Evolutionary conservation across 2,113 vertebrate genomes (phyloP).

Genomic region (Cygnus atratus): DNA sequence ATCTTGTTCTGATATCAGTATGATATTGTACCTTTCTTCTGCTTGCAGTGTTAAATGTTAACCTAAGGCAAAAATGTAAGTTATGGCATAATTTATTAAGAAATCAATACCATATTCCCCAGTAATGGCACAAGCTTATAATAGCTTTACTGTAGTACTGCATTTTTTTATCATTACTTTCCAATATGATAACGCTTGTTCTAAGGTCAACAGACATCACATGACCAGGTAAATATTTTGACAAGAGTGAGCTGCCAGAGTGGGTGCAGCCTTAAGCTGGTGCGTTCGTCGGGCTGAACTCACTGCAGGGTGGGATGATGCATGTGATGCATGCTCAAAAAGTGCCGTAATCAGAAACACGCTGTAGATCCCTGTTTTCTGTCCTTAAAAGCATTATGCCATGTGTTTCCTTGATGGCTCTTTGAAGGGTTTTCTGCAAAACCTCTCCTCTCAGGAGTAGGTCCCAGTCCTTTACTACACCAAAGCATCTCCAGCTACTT

Average conservation of each 20-base stretch:
- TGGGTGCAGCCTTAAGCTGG: not conserved
- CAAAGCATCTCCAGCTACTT: not conserved
- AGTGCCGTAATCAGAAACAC: fast-evolving
- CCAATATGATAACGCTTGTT: slow-evolving; percentile 61
- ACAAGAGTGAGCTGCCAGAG: not conserved
- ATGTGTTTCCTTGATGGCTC: not conserved
- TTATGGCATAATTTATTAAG: slow-evolving; percentile 67
- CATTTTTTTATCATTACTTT: slow-evolving; percentile 65
- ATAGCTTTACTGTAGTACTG: slow-evolving; percentile 51
- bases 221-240: slow-evolving; percentile 3
- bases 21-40: slow-evolving; percentile 4
- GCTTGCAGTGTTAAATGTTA: slow-evolving; percentile 50
- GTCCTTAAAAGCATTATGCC: fast-evolving
- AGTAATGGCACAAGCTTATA: slow-evolving; percentile 66
- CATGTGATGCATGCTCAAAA: fast-evolving
- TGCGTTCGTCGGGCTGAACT: not conserved
- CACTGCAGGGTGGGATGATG: fast-evolving
- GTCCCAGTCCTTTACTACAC: not conserved
- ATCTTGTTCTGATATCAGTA: not conserved
- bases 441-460: not conserved
- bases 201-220: slow-evolving; percentile 62
- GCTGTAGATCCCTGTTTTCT: not conserved
- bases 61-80: slow-evolving; percentile 63
- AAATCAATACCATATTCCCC: slow-evolving; percentile 70
- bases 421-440: not conserved